A percentile compares a stretch with the other conserved stretches of the same genome.
These are phyloP conservation scores for Agrilus biguttatus DNA, from an alignment of 2,888 invertebrate species.

Conservation along the genomic window DNA sequence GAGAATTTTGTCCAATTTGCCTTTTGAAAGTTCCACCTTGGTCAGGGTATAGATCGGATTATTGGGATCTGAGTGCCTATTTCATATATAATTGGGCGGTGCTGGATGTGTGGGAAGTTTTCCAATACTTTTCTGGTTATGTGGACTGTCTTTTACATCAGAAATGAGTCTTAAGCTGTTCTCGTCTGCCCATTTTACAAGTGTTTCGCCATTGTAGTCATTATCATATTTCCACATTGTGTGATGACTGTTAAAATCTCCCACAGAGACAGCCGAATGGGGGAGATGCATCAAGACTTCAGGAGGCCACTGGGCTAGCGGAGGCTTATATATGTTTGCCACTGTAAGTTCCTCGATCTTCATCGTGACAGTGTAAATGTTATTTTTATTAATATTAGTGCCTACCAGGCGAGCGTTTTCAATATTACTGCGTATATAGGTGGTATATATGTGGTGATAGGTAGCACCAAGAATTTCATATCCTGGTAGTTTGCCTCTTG, in stretches of 20 bases:
- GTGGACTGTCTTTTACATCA: constrained; percentile 10
- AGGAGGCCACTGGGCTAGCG: background rate
- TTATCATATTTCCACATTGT: constrained; percentile 1
- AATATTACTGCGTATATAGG: constrained; percentile 1
- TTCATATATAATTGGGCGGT: background rate
- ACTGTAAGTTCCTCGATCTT: constrained; percentile 1
- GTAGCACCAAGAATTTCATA: background rate
- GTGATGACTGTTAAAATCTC: constrained; percentile 5
- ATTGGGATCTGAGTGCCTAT: background rate
- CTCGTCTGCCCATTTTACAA: background rate
- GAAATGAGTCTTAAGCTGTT: constrained; percentile 5
- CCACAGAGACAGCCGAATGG: constrained; percentile 1
- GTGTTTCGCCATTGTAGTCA: background rate
- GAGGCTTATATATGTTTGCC: constrained; percentile 4
- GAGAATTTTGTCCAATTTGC: background rate
- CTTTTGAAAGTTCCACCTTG: constrained; percentile 1
- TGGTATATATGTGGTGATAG: background rate
- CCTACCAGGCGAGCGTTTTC: background rate
- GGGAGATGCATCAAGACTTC: background rate
- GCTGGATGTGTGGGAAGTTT: background rate
- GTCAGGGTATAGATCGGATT: background rate
- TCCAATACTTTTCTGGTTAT: background rate
- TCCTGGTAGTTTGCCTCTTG: background rate
- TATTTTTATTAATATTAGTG: background rate
- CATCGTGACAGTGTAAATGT: background rate